Conservation (phyloP, 2,888 invertebrate species). For the Magallana nippona region DNA sequence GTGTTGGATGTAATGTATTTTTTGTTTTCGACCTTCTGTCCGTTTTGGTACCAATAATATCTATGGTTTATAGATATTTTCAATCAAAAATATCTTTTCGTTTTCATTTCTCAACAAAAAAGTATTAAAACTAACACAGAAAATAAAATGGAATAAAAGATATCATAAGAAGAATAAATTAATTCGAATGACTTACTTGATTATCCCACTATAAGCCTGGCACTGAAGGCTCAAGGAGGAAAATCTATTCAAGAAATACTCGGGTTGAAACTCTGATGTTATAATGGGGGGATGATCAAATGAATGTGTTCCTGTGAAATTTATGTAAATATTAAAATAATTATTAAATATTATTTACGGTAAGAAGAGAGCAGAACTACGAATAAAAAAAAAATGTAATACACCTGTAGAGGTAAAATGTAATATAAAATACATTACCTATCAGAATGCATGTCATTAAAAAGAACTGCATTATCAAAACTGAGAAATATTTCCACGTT, state of each 20-base stretch:
- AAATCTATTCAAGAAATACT: constrained; percentile 1
- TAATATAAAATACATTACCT: too few species aligned
- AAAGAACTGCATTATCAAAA: too few species aligned
- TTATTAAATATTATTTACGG: too few species aligned
- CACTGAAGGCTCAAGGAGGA: background rate
- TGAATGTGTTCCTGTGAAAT: background rate
- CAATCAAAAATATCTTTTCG: background rate
- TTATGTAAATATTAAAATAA: too few species aligned
- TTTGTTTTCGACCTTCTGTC: background rate
- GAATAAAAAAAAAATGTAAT: too few species aligned
- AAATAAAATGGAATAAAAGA: too few species aligned
- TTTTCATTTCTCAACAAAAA: too few species aligned
- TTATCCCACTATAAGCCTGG: background rate
- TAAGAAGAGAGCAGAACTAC: too few species aligned
- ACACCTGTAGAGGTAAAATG: too few species aligned
- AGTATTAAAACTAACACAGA: background rate
- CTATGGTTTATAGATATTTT: background rate
- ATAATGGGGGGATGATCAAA: background rate
- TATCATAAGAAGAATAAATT: too few species aligned
- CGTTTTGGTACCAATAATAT: background rate
- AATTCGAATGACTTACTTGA: background rate
- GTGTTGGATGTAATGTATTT: background rate
- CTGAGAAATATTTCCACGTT: too few species aligned
- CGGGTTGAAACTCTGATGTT: background rate
- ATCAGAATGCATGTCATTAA: too few species aligned